Base-by-base conservation (phyloP, 2,888 invertebrate species). In the Capitulum mitella region DNA sequence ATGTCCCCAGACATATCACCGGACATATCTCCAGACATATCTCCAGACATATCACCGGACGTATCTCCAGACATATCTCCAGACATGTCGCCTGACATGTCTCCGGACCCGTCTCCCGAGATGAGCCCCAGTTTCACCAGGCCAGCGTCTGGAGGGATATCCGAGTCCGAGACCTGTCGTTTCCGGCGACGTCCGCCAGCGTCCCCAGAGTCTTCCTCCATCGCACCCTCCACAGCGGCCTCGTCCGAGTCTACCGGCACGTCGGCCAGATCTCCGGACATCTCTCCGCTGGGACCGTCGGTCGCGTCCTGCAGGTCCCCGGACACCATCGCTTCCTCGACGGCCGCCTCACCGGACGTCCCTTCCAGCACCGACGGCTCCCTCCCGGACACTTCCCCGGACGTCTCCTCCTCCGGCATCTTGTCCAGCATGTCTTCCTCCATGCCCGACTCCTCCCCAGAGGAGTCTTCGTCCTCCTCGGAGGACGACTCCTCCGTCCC, bases 21-120 rank as follows among this genome's bases (percentile, higher is more conserved):
- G 12, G 84, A 84, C 58, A 84, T 84, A 48, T 88, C 87, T 82
- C 88, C 89, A 80, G 78, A 40, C 34, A 29, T 22, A 34, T 34
- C 26, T 14, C 78, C 80, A 5, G 58, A 58, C 43, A 37, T 58
- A 10, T 58, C 58, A 3, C 58, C 58, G n/a, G 58, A 51, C 46
- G 34, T 70, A 26, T 74, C 76, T 10, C 70, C 80, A 43, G 22
- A 43, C 6, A 64, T 78, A 32, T 34, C 34, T n/a, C 32, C 77
- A n/a, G 26, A 84, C 85, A 61, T 87, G 16, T 81, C 81, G 3
- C 83, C 84, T 14, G 84, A 84, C 70, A 84, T 84, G 48, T 88
- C 87, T 82, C 89, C 89, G 80, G 77, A 51, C 32, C 29, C 8
- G 29, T 43, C 29, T 16, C 78, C 80, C 22, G 54, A 54, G 37